Conservation (phyloP, 92 coral and sea anemone genomes). For the Palythoa heliodiscus region DNA sequence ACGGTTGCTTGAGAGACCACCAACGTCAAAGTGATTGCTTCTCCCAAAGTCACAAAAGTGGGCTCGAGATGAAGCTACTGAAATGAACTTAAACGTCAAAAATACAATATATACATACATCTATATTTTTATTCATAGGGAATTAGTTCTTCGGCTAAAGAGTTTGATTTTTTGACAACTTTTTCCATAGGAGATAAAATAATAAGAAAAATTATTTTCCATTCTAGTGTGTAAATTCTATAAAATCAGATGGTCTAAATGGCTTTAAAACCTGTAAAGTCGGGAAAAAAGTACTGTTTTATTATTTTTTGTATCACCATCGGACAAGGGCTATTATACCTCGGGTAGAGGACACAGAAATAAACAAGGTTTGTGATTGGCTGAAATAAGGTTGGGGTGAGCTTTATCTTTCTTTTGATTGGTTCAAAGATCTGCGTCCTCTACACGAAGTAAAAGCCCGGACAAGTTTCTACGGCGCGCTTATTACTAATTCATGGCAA, state of each 20-base stretch:
- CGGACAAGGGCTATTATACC: too few relatives aligned
- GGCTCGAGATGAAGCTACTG: not conserved
- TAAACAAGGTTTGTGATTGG: too few relatives aligned
- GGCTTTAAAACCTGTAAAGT: not conserved
- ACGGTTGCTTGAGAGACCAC: not conserved
- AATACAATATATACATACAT: not conserved
- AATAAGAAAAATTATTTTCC: not conserved
- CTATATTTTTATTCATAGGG: not conserved
- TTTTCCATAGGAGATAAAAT: not conserved
- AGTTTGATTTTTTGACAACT: not conserved
- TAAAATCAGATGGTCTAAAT: not conserved
- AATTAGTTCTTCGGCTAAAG: not conserved
- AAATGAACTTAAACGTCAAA: not conserved
- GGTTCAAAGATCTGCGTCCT: too few relatives aligned
- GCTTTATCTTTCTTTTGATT: too few relatives aligned
- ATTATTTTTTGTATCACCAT: not conserved
- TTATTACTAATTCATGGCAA: not conserved
- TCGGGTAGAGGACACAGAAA: too few relatives aligned
- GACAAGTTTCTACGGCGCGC: not conserved
- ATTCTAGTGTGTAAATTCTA: not conserved
- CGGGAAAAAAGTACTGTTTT: not conserved
- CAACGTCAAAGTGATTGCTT: not conserved
- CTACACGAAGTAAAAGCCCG: too few relatives aligned
- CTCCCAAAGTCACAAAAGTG: not conserved
- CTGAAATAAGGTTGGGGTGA: too few relatives aligned